These are phyloP conservation scores for Eristalis arbustorum DNA, from an alignment of 2,888 invertebrate genomes.

Conservation along the genomic window DNA sequence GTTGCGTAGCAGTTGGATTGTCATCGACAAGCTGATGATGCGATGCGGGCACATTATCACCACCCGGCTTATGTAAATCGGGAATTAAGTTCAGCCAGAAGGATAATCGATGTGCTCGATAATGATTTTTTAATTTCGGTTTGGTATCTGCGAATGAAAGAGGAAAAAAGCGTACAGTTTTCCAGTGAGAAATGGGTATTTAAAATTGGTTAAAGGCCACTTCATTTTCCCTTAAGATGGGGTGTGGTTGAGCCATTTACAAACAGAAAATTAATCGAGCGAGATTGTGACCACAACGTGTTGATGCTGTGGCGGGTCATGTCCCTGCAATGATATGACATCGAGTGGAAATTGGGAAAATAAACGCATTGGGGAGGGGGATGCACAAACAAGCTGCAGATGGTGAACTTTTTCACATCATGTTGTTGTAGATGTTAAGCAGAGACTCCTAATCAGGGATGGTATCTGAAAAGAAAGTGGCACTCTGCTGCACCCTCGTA, in stretches of 20 bases:
- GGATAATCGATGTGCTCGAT: conserved; percentile 94
- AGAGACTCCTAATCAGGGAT: too few species aligned
- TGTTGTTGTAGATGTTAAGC: too few species aligned
- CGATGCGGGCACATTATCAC: conserved; percentile 90
- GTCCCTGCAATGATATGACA: not conserved
- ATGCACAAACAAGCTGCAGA: too few species aligned
- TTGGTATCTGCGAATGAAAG: conserved; percentile 86
- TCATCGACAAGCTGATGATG: conserved; percentile 92
- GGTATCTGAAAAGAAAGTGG: too few species aligned
- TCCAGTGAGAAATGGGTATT: conserved; percentile 33
- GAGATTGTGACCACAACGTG: not conserved
- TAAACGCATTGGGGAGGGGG: not conserved
- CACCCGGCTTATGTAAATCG: conserved; percentile 92
- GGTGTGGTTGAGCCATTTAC: not conserved
- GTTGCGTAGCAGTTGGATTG: conserved; percentile 81
- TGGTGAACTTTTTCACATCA: too few species aligned
- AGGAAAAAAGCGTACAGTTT: conserved; percentile 2
- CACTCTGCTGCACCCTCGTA: too few species aligned
- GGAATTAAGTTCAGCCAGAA: conserved; percentile 98
- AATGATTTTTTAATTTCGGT: conserved; percentile 94
- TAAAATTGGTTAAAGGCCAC: conserved; percentile 34
- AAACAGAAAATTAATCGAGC: not conserved
- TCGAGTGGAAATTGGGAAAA: not conserved
- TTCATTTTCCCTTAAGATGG: conserved; percentile 3
- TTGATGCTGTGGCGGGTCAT: not conserved